Evolutionary conservation across 1,140 invertebrate species (phyloP).

Genomic region (Drosophila pseudoobscura): DNA sequence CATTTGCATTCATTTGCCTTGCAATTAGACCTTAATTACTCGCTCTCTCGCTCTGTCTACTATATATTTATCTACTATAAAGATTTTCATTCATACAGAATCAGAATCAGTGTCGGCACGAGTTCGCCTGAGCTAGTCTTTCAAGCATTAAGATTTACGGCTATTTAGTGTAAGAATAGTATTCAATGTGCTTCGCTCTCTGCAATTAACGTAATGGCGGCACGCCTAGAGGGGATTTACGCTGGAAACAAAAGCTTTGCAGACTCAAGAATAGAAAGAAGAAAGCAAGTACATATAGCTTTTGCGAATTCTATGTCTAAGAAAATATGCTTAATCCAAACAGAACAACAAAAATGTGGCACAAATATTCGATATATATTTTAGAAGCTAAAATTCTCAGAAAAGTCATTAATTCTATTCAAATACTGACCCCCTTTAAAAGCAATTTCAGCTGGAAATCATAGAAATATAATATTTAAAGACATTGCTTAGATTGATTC

Average conservation of each 20-base stretch:
- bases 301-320: too few species aligned
- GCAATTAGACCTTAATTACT: slow-evolving; percentile 33
- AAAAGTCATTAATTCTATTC: too few species aligned
- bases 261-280: too few species aligned
- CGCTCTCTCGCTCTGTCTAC: background rate
- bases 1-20: slow-evolving; percentile 25
- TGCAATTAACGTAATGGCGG: slow-evolving; percentile 6
- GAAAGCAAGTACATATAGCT: too few species aligned
- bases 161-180: slow-evolving; percentile 31
- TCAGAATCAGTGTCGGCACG: slow-evolving; percentile 10
- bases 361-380: background rate
- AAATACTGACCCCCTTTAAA: too few species aligned
- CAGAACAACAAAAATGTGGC: slow-evolving; percentile 1
- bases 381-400: too few species aligned
- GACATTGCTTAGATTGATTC: too few species aligned
- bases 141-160: slow-evolving; percentile 32
- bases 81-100: slow-evolving; percentile 42
- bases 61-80: slow-evolving; percentile 17
- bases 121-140: slow-evolving; percentile 38
- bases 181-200: slow-evolving; percentile 9
- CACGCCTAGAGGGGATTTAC: slow-evolving; percentile 4
- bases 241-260: slow-evolving; percentile 1
- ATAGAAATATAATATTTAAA: background rate
- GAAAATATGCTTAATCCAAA: too few species aligned
- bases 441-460: background rate